Base-by-base conservation (phyloP, 2,888 invertebrate species). In the Linyphia triangularis region DNA sequence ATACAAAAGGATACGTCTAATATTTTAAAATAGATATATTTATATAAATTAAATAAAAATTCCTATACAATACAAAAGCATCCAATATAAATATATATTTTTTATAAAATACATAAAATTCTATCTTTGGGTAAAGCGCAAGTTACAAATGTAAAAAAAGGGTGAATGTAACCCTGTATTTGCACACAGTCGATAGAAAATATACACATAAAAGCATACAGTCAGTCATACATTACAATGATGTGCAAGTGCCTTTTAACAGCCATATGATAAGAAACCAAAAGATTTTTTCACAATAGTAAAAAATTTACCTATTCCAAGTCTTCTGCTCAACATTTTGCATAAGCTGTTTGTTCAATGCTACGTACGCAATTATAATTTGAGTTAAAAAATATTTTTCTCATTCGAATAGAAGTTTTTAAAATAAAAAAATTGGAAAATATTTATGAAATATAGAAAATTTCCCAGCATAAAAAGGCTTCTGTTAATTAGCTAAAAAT, bases 51-150 rank as follows among this genome's bases (percentile, higher is more conserved):
- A 75, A 84, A 84, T 84, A 81, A 70, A 75, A 73, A 65, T 75
- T 83, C 63, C 63, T 83, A 73, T 83, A 73, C 82, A 82, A 61
- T 69, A 61, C 72, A 43, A 82, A 82, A 82, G 28, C 78, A 78
- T 70, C 78, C 40, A 78, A 78, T 51, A 86, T 79, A 79, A 69
- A 85, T 73, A 79, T 69, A 72, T 73, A 63, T 51, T 57, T 51
- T n/a, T 28, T 72, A 78, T 63, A 59, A 61, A 69, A 73, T 33
- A 78, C 69, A 79, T 28, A 65, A 26, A 51, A 61, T 65, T 77
- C 43, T 51, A 43, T 88, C 88, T 88, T 88, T 88, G 88, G 88
- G 59, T 40, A 69, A 69, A 86, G 72, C 63, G 79, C 37, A 67
- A 59, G 13, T 24, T 26, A 33, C 28, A 72, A 61, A 83, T n/a